Evolutionary conservation across 2,797 vertebrate genomes (phyloP).

Genomic region (Mus caroli): DNA sequence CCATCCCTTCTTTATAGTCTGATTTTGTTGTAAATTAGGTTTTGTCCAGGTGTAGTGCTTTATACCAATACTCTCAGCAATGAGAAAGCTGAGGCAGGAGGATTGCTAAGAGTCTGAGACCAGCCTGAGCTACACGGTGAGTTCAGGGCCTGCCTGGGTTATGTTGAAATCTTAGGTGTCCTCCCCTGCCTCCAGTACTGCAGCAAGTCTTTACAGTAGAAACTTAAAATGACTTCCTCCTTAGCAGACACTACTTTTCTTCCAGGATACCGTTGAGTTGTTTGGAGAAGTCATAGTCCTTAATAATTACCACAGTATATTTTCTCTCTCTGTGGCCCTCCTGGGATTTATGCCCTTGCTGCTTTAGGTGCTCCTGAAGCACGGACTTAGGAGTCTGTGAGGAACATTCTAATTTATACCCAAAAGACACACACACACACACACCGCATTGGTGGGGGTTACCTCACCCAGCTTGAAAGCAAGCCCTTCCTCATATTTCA

Average conservation of each 20-base stretch:
- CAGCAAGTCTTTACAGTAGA: slow-evolving; percentile 1
- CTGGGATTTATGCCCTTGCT: not conserved
- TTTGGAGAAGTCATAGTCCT: not conserved
- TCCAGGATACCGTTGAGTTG: not conserved
- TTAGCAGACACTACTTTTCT: not conserved
- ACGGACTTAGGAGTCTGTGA: not conserved
- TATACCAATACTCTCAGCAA: not conserved
- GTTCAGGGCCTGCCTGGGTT: not conserved
- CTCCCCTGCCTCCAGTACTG: not conserved
- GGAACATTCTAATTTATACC: not conserved
- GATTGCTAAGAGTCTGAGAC: not conserved
- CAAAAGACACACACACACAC: not conserved
- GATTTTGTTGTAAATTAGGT: not conserved
- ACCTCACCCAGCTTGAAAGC: not conserved
- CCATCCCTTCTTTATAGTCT: not conserved
- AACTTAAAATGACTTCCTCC: not conserved
- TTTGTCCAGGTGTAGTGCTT: not conserved
- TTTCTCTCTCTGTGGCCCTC: not conserved
- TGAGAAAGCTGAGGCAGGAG: not conserved
- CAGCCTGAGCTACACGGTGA: not conserved
- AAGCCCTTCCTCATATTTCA: not conserved
- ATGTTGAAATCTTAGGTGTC: not conserved
- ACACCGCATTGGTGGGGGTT: not conserved
- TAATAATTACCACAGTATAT: not conserved
- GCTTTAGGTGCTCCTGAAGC: not conserved